Evolutionary conservation across 2,797 vertebrate genomes (phyloP).

Genomic region (Spondyliosoma cantharus): DNA sequence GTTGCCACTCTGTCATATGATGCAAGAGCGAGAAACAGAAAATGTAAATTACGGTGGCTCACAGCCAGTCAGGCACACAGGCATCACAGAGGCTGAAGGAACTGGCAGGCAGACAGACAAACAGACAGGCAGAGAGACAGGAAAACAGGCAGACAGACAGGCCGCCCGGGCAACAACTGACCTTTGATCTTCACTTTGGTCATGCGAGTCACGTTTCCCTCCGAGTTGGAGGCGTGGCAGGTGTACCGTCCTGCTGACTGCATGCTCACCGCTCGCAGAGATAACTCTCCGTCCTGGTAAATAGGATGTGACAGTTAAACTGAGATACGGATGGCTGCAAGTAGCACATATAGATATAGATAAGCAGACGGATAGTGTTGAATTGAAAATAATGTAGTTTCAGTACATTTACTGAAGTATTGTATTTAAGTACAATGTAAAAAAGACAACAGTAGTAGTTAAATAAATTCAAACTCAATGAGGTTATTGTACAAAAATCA

Average conservation of each 20-base stretch:
- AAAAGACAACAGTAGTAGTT: no score
- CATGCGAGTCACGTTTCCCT: constrained; percentile 87
- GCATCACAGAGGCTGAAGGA: constrained; percentile 47
- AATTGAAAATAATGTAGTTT: no score
- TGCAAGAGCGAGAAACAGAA: constrained; percentile 75
- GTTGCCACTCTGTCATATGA: constrained; percentile 62
- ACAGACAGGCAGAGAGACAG: constrained; percentile 14
- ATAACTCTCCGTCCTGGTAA: constrained; percentile 85
- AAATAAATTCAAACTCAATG: no score
- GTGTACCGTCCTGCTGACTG: constrained; percentile 87
- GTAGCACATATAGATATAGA: not conserved
- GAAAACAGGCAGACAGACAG: constrained; percentile 2
- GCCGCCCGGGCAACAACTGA: constrained; percentile 72
- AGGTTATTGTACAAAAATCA: no score
- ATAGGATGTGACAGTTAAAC: constrained; percentile 79
- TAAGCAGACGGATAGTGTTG: not conserved
- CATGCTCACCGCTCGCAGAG: constrained; percentile 80
- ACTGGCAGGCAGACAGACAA: constrained; percentile 20
- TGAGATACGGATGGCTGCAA: not conserved
- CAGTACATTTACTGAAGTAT: no score
- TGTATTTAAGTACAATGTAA: no score
- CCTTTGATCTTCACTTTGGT: constrained; percentile 93
- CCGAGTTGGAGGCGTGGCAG: constrained; percentile 90
- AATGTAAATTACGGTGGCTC: constrained; percentile 63
- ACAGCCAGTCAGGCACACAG: constrained; percentile 50